Evolutionary conservation across 2,888 invertebrate species (phyloP).

Genomic region (Sisyra nigra): DNA sequence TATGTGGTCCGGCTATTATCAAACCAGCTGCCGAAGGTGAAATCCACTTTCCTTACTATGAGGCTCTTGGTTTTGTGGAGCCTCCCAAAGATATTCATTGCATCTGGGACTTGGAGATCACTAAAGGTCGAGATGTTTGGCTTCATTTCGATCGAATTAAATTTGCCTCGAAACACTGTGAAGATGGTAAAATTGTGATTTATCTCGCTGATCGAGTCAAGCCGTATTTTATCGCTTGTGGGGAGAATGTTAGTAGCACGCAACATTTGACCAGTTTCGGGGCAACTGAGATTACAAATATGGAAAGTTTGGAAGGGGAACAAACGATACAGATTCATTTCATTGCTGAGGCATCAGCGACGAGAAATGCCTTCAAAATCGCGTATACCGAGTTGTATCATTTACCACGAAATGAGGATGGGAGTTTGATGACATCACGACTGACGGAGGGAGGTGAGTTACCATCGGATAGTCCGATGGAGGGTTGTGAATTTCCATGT

Average conservation of each 20-base stretch:
- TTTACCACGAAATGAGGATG: slow-evolving; percentile 68
- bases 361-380: slow-evolving; percentile 71
- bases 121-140: slow-evolving; percentile 72
- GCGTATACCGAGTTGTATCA: slow-evolving; percentile 84
- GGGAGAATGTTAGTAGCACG: slow-evolving; percentile 68
- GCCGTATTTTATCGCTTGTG: slow-evolving; percentile 68
- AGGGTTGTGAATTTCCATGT: slow-evolving; percentile 72
- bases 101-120: slow-evolving; percentile 69
- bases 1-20: slow-evolving; percentile 70
- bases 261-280: slow-evolving; percentile 66
- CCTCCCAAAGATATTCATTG: slow-evolving; percentile 49
- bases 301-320: slow-evolving; percentile 40
- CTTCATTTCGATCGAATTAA: slow-evolving; percentile 75
- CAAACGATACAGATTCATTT: slow-evolving; percentile 48
- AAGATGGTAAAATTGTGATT: slow-evolving; percentile 73
- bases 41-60: slow-evolving; percentile 73
- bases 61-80: slow-evolving; percentile 54
- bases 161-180: slow-evolving; percentile 70
- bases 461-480: slow-evolving; percentile 26
- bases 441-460: slow-evolving; percentile 41
- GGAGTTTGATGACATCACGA: slow-evolving; percentile 60
- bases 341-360: slow-evolving; percentile 41
- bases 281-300: slow-evolving; percentile 52
- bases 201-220: slow-evolving; percentile 55
- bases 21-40: slow-evolving; percentile 71